Conservation (phyloP, 2,113 vertebrate genomes). For the Zootoca vivipara region DNA sequence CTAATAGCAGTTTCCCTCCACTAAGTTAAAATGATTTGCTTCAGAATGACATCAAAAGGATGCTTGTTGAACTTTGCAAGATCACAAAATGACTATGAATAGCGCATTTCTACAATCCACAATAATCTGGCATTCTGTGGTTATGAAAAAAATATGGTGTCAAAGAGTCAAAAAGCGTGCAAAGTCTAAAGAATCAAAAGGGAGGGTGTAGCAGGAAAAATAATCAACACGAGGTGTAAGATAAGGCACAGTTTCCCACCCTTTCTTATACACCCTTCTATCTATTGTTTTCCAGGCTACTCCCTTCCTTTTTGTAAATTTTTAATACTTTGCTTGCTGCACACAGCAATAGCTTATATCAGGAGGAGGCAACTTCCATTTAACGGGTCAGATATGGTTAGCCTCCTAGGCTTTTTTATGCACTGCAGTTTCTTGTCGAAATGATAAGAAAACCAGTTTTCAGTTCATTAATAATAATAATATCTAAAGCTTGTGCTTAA, state of each 20-base stretch:
- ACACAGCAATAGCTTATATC: not conserved
- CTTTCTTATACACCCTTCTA: constrained; percentile 26
- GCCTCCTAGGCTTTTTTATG: not conserved
- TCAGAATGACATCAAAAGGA: constrained; percentile 9
- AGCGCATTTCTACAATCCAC: not conserved
- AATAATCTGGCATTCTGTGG: not conserved
- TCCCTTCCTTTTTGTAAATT: constrained; percentile 26
- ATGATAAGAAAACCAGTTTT: not conserved
- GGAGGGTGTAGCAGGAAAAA: constrained; percentile 31
- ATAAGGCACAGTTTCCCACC: constrained; percentile 4
- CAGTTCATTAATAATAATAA: not conserved
- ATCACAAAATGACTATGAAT: constrained; percentile 14
- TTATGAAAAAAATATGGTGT: constrained; percentile 5
- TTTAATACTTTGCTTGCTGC: not conserved
- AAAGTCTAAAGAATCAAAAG: constrained; percentile 6
- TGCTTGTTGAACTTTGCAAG: not conserved
- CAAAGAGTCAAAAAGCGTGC: constrained; percentile 38
- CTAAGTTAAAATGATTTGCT: constrained; percentile 9
- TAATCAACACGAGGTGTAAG: not conserved
- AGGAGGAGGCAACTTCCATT: not conserved
- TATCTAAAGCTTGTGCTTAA: not conserved
- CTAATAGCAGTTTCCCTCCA: fast-evolving
- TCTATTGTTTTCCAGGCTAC: not conserved
- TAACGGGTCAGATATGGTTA: not conserved
- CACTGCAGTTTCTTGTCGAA: not conserved